Conservation (phyloP, 2,797 vertebrate species). For the Amphiprion clarkii region DNA sequence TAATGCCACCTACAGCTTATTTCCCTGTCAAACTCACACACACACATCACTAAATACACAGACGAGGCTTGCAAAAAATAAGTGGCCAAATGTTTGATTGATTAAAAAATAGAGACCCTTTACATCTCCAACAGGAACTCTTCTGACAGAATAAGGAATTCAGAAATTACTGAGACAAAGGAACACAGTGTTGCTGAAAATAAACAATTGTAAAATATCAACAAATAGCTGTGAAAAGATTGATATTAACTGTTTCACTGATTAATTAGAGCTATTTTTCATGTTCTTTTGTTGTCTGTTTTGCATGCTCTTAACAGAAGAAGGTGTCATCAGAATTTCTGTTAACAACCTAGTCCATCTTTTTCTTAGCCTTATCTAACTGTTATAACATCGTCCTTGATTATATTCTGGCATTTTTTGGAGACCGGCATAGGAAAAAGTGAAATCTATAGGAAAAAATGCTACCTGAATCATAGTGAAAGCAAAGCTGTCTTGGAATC, state of each 20-base stretch:
- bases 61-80: too few species aligned
- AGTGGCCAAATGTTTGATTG: too few species aligned
- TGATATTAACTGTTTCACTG: too few species aligned
- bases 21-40: constrained; percentile 9
- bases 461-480: constrained; percentile 75
- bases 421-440: constrained; percentile 49
- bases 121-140: too few species aligned
- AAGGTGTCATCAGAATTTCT: constrained; percentile 4
- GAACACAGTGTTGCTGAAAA: background rate
- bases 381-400: constrained; percentile 25
- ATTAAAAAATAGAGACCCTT: too few species aligned
- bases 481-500: constrained; percentile 79
- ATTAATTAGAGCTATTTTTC: background rate
- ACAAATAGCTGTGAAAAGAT: too few species aligned
- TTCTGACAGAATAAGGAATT: too few species aligned
- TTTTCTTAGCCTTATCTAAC: background rate
- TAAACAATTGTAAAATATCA: too few species aligned
- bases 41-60: background rate
- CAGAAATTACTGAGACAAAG: too few species aligned
- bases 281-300: background rate
- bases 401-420: constrained; percentile 27
- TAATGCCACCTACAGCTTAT: background rate
- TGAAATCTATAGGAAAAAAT: constrained; percentile 67
- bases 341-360: background rate
- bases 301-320: constrained; percentile 2